Base-by-base conservation (phyloP, 2,888 invertebrate species). In the Dasysyrphus albostriatus region DNA sequence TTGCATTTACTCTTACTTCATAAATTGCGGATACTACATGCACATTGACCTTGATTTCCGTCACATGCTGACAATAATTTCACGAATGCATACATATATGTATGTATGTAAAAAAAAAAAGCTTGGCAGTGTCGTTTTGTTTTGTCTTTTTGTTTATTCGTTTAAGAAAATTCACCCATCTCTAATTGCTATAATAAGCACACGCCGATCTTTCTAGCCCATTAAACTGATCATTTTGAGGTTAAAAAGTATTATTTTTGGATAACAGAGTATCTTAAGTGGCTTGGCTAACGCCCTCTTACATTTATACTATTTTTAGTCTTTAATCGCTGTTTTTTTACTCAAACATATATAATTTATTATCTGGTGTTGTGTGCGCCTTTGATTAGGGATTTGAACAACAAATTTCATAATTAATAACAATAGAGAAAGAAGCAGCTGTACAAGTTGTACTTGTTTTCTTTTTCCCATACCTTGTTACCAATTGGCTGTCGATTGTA, bases 391-490 rank as follows among this genome's bases (percentile, higher is more conserved):
- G 42, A 65, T 72, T 54, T 67, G 42, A 58, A 58, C 39, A 72
- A 69, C 59, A 75, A 75, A 63, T 80, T 70, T 74, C 63, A 58
- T 54, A 81, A 84, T 76, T 84, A 72, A 76, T 80, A 65, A 42
- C 29, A 49, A 59, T 4, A 42, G 12, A 44, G 1, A 1, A 14
- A 34, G 42, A 58, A 39, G 32, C 5, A 58, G 34, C 16, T 58
- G 9, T 16, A 37, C 34, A 37, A 54, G 34, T 51, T 54, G 49
- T 63, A 58, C 69, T 81, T 69, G 56, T n/a, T 19, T 54, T 65
- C 32, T 73, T 56, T 63, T 47, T 10, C 10, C 49, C n/a, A n/a
- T n/a, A 54, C 42, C 54, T 44, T 85, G 84, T 85, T 85, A 56
- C 82, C 73, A 85, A 85, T 24, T 63, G 39, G 74, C 74, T 10